Evolutionary conservation across 1,140 invertebrate species (phyloP).

Genomic region (Nomia melanderi): DNA sequence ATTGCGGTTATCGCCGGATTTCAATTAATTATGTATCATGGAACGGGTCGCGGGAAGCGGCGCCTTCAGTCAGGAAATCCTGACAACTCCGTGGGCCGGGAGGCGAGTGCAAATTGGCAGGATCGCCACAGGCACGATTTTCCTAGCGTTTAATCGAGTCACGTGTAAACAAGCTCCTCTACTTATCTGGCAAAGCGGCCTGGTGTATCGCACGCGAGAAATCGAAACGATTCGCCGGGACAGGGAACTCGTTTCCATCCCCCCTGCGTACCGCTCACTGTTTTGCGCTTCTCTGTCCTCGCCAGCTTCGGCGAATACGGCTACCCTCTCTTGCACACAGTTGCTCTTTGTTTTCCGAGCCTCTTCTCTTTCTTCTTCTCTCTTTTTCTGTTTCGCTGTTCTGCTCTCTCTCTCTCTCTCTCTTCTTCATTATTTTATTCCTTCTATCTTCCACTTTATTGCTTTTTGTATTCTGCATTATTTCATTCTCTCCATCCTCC

Average conservation of each 20-base stretch:
- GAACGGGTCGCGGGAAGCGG: not conserved
- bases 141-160: constrained; percentile 46
- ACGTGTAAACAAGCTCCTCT: constrained; percentile 33
- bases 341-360: not conserved
- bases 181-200: constrained; percentile 8
- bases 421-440: no score
- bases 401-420: no score
- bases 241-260: not conserved
- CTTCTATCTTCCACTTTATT: no score
- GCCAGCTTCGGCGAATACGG: not conserved
- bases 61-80: not conserved
- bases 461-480: no score
- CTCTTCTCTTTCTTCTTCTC: no score
- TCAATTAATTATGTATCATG: constrained; percentile 4
- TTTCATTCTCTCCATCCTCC: no score
- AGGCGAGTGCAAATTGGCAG: constrained; percentile 23
- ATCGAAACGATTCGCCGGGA: constrained; percentile 28
- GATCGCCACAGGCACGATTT: constrained; percentile 13
- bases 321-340: not conserved
- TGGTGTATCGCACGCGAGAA: constrained; percentile 7
- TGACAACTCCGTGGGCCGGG: not conserved
- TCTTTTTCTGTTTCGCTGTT: no score
- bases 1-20: not conserved
- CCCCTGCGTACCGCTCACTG: not conserved
- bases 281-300: not conserved